These are phyloP conservation scores for Eunapius fragilis DNA, from an alignment of 37 sponge, comb jelly and placozoan genomes.

Conservation along the genomic window DNA sequence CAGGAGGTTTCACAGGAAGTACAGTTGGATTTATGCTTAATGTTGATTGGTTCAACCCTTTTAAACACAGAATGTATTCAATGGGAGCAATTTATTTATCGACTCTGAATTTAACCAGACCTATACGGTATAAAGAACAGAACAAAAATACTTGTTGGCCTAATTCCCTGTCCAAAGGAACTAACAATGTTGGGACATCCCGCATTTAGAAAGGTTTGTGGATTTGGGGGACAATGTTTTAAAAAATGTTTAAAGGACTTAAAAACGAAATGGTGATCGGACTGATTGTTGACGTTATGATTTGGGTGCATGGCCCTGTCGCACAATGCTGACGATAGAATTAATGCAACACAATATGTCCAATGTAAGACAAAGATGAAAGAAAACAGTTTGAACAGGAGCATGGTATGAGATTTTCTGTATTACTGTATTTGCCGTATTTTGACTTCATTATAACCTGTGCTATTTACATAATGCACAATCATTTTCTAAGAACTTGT, in stretches of 20 bases:
- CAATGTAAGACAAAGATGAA: background rate
- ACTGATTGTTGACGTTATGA: slow-evolving; percentile 42
- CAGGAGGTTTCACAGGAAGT: background rate
- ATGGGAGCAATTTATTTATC: slow-evolving; percentile 62
- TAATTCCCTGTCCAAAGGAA: slow-evolving; percentile 59
- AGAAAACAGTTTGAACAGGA: background rate
- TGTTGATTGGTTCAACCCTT: slow-evolving; percentile 55
- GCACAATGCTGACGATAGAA: slow-evolving; percentile 20
- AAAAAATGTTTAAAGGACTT: slow-evolving; percentile 11
- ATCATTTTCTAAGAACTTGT: slow-evolving; percentile 32
- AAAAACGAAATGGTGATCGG: background rate
- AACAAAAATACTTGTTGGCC: slow-evolving; percentile 53
- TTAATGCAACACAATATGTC: background rate
- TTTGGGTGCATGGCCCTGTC: slow-evolving; percentile 17
- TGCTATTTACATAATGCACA: slow-evolving; percentile 48
- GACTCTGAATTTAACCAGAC: slow-evolving; percentile 55
- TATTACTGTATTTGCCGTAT: slow-evolving; percentile 43
- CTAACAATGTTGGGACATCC: slow-evolving; percentile 49
- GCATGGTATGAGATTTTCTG: slow-evolving; percentile 55
- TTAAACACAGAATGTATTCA: slow-evolving; percentile 46
- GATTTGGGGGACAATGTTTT: slow-evolving; percentile 54
- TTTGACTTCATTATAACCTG: slow-evolving; percentile 44
- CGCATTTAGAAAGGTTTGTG: slow-evolving; percentile 64
- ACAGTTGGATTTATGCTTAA: slow-evolving; percentile 45
- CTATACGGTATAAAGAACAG: slow-evolving; percentile 31